These are phyloP conservation scores for Gerris lacustris DNA, from an alignment of 2,888 invertebrate genomes.

Conservation along the genomic window DNA sequence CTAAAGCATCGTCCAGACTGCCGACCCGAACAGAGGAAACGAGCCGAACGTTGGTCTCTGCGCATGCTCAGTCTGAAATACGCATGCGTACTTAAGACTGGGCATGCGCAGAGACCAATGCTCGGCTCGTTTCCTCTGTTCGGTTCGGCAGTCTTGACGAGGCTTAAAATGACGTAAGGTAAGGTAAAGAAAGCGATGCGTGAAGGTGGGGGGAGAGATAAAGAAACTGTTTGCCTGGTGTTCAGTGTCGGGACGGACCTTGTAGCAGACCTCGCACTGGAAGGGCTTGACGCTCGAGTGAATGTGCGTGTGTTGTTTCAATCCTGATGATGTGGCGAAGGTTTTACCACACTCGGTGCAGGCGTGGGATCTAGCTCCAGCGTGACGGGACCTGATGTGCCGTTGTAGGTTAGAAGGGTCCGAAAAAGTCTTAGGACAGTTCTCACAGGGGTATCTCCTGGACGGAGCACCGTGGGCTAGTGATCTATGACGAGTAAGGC, in stretches of 20 bases:
- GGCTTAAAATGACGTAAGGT: no score
- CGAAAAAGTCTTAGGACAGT: slow-evolving; percentile 84
- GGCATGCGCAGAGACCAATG: no score
- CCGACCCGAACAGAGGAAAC: no score
- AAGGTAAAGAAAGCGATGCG: no score
- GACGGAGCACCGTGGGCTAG: slow-evolving; percentile 63
- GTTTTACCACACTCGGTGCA: slow-evolving; percentile 98
- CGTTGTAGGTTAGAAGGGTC: slow-evolving; percentile 93
- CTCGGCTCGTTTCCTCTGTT: no score
- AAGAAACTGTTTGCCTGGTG: slow-evolving; percentile 7
- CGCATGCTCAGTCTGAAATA: no score
- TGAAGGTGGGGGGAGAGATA: no score
- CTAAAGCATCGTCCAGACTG: no score
- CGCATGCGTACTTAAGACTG: no score
- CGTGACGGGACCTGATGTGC: slow-evolving; percentile 86
- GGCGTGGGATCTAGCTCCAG: slow-evolving; percentile 89
- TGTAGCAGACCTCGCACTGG: slow-evolving; percentile 91
- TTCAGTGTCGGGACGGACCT: slow-evolving; percentile 43
- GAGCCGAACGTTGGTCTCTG: no score
- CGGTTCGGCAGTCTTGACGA: no score
- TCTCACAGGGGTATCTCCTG: slow-evolving; percentile 83
- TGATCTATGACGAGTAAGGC: slow-evolving; percentile 70
- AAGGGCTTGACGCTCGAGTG: slow-evolving; percentile 97
- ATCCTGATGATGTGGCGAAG: slow-evolving; percentile 91
- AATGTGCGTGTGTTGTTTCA: slow-evolving; percentile 98